Conservation (phyloP, 2,797 vertebrate genomes). For the Micromesistius poutassou region DNA sequence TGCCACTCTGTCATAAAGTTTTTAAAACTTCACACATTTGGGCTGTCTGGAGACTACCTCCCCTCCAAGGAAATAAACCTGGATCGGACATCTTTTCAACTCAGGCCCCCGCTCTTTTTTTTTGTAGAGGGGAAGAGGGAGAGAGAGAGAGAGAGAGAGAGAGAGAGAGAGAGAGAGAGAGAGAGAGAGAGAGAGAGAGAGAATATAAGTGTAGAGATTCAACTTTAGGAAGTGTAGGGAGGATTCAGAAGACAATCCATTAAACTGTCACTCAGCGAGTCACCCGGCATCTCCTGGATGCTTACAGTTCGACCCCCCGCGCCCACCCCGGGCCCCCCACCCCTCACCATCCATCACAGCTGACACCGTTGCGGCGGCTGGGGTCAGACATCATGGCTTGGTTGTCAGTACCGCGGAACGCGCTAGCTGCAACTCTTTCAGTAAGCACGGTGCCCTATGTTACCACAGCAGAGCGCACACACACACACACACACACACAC, state of each 20-base stretch:
- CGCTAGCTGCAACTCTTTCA: slow-evolving; percentile 65
- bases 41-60: slow-evolving; percentile 39
- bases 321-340: slow-evolving; percentile 25
- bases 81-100: slow-evolving; percentile 48
- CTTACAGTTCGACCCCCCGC: slow-evolving; percentile 32
- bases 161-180: background rate
- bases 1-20: slow-evolving; percentile 48
- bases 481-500: slow-evolving; percentile 47
- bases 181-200: background rate
- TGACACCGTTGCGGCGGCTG: slow-evolving; percentile 62
- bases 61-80: slow-evolving; percentile 51
- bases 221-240: background rate
- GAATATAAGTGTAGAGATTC: background rate
- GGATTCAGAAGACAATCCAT: slow-evolving; percentile 26
- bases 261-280: slow-evolving; percentile 37
- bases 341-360: slow-evolving; percentile 52
- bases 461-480: slow-evolving; percentile 52
- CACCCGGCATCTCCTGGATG: slow-evolving; percentile 34
- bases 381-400: slow-evolving; percentile 66
- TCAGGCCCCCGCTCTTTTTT: background rate
- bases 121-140: background rate
- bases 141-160: background rate
- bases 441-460: slow-evolving; percentile 64
- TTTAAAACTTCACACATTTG: slow-evolving; percentile 58
- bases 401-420: slow-evolving; percentile 63